Conservation (phyloP, 1,140 invertebrate genomes). For the Chymomyza costata region DNA sequence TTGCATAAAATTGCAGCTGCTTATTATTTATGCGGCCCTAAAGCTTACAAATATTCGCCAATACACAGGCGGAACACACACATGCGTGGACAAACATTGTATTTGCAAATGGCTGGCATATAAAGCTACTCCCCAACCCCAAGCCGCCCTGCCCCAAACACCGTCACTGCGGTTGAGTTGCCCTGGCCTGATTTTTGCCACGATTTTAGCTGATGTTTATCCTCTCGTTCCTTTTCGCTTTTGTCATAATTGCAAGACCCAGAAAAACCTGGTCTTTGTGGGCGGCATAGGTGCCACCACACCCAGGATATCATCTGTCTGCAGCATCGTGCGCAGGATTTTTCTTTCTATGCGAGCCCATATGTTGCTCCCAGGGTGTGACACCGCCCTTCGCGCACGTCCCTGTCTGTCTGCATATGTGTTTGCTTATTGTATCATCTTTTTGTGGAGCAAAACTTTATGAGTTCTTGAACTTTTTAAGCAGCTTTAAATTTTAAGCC, state of each 20-base stretch:
- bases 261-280: too few relatives aligned
- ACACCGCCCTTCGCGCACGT: too few relatives aligned
- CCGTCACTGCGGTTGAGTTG: slow-evolving; percentile 5
- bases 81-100: neutral
- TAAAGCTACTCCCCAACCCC: slow-evolving; percentile 4
- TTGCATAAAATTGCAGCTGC: slow-evolving; percentile 33
- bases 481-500: slow-evolving; percentile 37
- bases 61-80: slow-evolving; percentile 17
- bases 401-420: too few relatives aligned
- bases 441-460: slow-evolving; percentile 13
- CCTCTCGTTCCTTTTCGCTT: neutral
- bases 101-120: too few relatives aligned
- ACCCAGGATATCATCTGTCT: too few relatives aligned
- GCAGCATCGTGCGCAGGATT: too few relatives aligned
- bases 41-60: slow-evolving; percentile 28
- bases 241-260: neutral
- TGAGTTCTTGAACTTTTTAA: slow-evolving; percentile 46
- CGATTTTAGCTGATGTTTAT: slow-evolving; percentile 17
- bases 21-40: slow-evolving; percentile 37
- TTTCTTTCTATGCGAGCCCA: too few relatives aligned
- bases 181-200: slow-evolving; percentile 37
- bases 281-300: too few relatives aligned
- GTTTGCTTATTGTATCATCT: slow-evolving; percentile 17
- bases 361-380: too few relatives aligned
- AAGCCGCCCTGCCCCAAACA: slow-evolving; percentile 22